Base-by-base conservation (phyloP, 2,888 invertebrate genomes). In the Hydroisotoma schaefferi region DNA sequence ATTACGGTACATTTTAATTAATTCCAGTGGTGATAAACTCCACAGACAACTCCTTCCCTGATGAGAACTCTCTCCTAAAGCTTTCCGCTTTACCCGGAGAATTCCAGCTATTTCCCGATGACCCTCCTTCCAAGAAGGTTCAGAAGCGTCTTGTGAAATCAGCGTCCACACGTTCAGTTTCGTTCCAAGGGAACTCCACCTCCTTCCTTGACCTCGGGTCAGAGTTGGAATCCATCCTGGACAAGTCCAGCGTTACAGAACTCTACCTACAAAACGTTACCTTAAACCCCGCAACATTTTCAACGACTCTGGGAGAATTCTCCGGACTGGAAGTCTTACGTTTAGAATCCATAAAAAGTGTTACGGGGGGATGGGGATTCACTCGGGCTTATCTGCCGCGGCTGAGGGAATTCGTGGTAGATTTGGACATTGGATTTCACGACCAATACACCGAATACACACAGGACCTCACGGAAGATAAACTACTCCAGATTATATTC, bases 391-490 rank as follows among this genome's bases (percentile, higher is more conserved):
- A 38, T 12, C 29, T 54, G n/a, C 59, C 54, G 2, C 23, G 48
- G 25, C 38, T 59, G 8, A 12, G 15, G 1, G 38, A 54, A 2
- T 59, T 38, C 40, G 15, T 5, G 12, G 26, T 58, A 12, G 46
- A 58, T 10, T 23, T 51, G 20, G 25, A 22, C 6, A 58, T 58
- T 4, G 53, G 46, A 8, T 58, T 58, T 27, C 58, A 53, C 44
- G 53, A 58, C 27, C 58, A 58, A n/a, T 58, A 58, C 38, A 53
- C 25, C 25, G 58, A 58, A 15, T 58, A 58, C 47, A 29, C 37
- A 23, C 52, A 58, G 43, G 29, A 53, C 12, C 51, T 44, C 2
- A 53, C 44, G 4, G 29, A 51, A 33, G 37, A 52, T 12, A 46
- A 43, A 46, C 10, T 58, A 26, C n/a, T 25, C 3, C 23, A 33